Percentiles rank a stretch among this genome's conserved stretches.
These are phyloP conservation scores for Ictalurus punctatus DNA, from an alignment of 2,113 vertebrate genomes.

Conservation along the genomic window DNA sequence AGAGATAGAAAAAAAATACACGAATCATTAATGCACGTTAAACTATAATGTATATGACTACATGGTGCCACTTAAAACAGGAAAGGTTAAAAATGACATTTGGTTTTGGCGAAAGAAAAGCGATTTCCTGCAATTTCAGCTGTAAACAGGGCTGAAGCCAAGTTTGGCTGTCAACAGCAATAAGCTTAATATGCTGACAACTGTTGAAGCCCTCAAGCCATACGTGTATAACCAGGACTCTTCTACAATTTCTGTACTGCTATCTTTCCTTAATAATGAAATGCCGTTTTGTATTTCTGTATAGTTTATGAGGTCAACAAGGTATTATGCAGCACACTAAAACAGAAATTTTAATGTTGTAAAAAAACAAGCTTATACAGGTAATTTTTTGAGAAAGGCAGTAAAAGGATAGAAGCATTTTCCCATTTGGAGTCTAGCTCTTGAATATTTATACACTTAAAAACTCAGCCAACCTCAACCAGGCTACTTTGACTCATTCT, in stretches of 20 bases:
- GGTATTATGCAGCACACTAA: background rate
- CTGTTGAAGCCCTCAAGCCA: slow-evolving; percentile 43
- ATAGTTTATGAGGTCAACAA: background rate
- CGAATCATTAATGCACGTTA: slow-evolving; percentile 22
- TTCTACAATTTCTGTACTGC: slow-evolving; percentile 26
- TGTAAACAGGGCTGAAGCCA: slow-evolving; percentile 41
- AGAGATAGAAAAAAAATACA: background rate
- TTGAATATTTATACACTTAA: slow-evolving; percentile 19
- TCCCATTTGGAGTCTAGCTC: background rate
- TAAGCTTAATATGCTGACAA: slow-evolving; percentile 51
- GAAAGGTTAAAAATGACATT: slow-evolving; percentile 15
- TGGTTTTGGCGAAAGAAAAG: slow-evolving; percentile 6
- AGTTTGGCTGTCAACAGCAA: slow-evolving; percentile 47
- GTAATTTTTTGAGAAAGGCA: background rate
- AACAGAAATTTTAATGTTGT: background rate
- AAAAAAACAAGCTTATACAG: background rate
- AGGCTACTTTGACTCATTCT: slow-evolving; percentile 11
- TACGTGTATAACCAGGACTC: slow-evolving; percentile 23
- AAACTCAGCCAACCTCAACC: background rate
- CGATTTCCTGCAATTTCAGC: slow-evolving; percentile 19
- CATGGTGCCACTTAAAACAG: background rate
- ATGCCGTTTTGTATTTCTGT: slow-evolving; percentile 11
- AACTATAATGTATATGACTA: slow-evolving; percentile 26
- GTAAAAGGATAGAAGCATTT: background rate
- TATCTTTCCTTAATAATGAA: slow-evolving; percentile 30